Evolutionary conservation across 2,888 invertebrate genomes (phyloP), one percentile per base, ranked within the genome.

Genomic region (Sinhomidia bicolor): DNA sequence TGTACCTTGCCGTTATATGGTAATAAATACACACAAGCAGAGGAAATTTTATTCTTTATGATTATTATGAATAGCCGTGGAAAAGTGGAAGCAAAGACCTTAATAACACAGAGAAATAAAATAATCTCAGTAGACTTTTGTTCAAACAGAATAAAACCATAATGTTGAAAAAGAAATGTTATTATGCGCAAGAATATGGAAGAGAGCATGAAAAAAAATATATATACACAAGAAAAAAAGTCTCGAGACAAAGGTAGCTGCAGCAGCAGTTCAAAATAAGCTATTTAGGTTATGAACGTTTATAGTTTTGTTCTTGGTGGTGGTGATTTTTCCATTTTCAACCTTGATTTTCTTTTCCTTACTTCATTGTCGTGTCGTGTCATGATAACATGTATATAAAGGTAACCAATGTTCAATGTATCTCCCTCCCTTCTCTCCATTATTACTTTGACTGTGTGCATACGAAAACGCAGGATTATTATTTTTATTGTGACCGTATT

Each of bases 11-110:
- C 1, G 44, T 47, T 36, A n/a, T 20, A 10, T n/a, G 47, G 74
- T 47, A 47, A 74, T 47, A 74, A 47, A 74, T 71, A 65, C 44
- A 51, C 44, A 78, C 78, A 41, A 41, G 62, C 47, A 74, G 26
- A 26, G 62, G 60, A 80, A 80, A 62, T 62, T 62, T 62, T 62
- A 44, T 80, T 60, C 60, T 41, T 62, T 80, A 60, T 60, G 32
- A 60, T 41, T 44, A 80, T 36, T 32, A 29, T n/a, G 60, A 41
- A n/a, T n/a, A n/a, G n/a, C n/a, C n/a, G 79, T 60, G n/a, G 60
- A 60, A 79, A 79, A 60, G 44, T 62, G 80, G 60, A 80, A 80
- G 80, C 62, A 62, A 62, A 62, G 62, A 62, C 80, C 80, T 80
- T 80, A 80, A 80, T 80, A 80, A 80, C 62, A n/a, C 1, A 2